These are phyloP conservation scores for Halocaridina rubra DNA, from an alignment of 2,888 invertebrate genomes.

Conservation along the genomic window DNA sequence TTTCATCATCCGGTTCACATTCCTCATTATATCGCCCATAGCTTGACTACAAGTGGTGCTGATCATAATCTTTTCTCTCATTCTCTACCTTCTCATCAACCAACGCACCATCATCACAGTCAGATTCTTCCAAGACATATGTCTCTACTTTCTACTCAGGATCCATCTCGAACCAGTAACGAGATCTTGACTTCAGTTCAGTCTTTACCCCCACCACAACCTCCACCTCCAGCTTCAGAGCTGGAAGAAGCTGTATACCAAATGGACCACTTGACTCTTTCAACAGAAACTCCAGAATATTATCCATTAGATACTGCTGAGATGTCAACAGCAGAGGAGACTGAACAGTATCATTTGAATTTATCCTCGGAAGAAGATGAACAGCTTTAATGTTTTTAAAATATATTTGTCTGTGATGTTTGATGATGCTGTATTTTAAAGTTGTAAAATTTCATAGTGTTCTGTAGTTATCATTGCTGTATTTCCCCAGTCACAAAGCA, in stretches of 20 bases:
- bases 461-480: too few species aligned
- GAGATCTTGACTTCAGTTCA: not conserved
- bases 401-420: too few species aligned
- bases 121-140: not conserved
- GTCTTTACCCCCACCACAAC: not conserved
- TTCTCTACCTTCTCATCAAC: not conserved
- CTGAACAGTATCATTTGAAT: conserved; percentile 55
- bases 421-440: too few species aligned
- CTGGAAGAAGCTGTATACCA: conserved; percentile 41
- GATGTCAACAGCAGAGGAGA: conserved; percentile 34
- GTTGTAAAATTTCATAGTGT: too few species aligned
- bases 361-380: conserved; percentile 44
- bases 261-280: conserved; percentile 38
- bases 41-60: conserved; percentile 1
- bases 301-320: conserved; percentile 34
- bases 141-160: not conserved
- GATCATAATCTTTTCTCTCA: conserved; percentile 6
- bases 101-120: not conserved
- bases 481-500: too few species aligned
- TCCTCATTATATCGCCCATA: conserved; percentile 27
- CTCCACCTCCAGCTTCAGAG: not conserved
- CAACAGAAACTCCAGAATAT: conserved; percentile 39
- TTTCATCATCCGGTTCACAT: conserved; percentile 41
- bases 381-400: not conserved
- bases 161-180: not conserved